Percentiles rank a stretch among this genome's conserved stretches.
Evolutionary conservation across 2,113 vertebrate species (phyloP).

Genomic region (Camelus bactrianus): DNA sequence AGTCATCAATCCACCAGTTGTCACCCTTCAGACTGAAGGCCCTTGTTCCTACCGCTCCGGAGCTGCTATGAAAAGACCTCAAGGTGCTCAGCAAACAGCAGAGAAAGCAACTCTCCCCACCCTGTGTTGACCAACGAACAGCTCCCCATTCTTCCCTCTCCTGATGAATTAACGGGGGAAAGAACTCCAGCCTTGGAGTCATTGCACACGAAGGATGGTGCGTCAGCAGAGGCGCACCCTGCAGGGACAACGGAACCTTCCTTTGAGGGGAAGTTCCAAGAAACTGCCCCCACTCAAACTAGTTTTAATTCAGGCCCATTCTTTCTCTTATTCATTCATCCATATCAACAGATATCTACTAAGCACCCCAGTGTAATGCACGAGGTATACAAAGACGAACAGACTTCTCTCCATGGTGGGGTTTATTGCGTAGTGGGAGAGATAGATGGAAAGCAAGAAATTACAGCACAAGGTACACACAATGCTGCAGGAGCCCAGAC

Average conservation of each 20-base stretch:
- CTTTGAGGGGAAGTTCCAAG: neutral
- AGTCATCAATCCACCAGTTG: constrained; percentile 72
- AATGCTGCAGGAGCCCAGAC: neutral
- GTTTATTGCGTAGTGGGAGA: neutral
- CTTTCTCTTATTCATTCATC: neutral
- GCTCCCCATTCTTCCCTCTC: neutral
- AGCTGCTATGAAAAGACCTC: constrained; percentile 63
- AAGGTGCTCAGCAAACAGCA: constrained; percentile 69
- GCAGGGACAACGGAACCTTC: neutral
- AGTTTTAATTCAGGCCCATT: neutral
- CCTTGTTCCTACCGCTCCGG: constrained; percentile 63
- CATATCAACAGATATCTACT: neutral
- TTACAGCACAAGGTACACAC: neutral
- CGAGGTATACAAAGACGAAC: neutral
- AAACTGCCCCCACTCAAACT: neutral
- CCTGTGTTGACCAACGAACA: neutral
- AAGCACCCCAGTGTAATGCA: neutral
- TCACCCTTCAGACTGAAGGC: constrained; percentile 45
- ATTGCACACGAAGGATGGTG: neutral
- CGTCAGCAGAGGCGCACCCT: neutral
- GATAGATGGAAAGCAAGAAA: neutral
- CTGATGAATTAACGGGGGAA: neutral
- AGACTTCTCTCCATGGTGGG: neutral
- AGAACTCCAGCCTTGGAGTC: neutral
- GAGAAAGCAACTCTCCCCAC: constrained; percentile 56